Evolutionary conservation across 2,797 vertebrate genomes (phyloP).

Genomic region (Pseudochaenichthys georgianus): DNA sequence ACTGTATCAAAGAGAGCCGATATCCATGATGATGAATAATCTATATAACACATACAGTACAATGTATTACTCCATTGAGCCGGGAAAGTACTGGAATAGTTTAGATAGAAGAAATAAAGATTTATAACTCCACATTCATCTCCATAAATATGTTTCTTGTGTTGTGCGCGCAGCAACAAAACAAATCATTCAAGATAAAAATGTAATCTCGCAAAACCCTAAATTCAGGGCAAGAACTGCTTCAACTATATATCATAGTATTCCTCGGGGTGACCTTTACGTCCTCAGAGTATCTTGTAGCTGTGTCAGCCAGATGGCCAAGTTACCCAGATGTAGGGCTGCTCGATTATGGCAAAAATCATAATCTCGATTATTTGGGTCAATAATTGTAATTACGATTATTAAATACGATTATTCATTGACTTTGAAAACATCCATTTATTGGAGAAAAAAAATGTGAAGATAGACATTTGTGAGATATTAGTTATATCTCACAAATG

Average conservation of each 20-base stretch:
- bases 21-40: conserved; percentile 35
- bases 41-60: neutral
- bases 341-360: too few species aligned
- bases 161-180: neutral
- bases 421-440: too few species aligned
- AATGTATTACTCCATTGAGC: conserved; percentile 24
- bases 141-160: conserved; percentile 18
- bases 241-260: conserved; percentile 13
- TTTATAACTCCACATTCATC: conserved; percentile 3
- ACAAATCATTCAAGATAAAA: neutral
- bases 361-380: too few species aligned
- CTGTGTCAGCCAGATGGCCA: neutral
- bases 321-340: neutral
- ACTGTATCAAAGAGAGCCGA: conserved; percentile 31
- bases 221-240: conserved; percentile 7
- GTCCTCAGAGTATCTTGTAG: neutral
- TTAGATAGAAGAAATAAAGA: neutral
- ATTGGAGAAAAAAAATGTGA: neutral
- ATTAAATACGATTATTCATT: too few species aligned
- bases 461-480: neutral
- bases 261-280: conserved; percentile 10
- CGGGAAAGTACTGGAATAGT: conserved; percentile 16
- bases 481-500: too few species aligned
- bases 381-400: too few species aligned
- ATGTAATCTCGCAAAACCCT: neutral